phyloP scores from a whole-genome alignment of 2,797 vertebrate genomes.

The Apodemus agrarius region DNA sequence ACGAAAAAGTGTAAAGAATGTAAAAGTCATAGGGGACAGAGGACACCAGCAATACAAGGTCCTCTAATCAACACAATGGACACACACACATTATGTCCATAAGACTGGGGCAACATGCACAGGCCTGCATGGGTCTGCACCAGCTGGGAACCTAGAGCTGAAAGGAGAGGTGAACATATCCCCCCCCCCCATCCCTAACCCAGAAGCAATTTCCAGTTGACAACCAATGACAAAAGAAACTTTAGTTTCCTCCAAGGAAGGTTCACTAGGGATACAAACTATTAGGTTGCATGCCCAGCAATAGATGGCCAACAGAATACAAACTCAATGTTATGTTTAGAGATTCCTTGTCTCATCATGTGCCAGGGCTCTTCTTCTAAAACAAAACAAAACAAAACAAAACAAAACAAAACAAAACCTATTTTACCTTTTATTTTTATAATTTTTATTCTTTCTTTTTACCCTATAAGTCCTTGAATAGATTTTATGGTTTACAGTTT shows the following conservation, averaged over 20 bases:
- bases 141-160: not conserved
- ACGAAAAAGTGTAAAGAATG: not conserved
- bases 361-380: no score
- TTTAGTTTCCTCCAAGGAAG: not conserved
- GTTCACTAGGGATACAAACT: not conserved
- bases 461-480: not conserved
- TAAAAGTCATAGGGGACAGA: not conserved
- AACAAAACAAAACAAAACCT: no score
- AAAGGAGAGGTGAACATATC: not conserved
- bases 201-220: not conserved
- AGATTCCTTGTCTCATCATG: no score
- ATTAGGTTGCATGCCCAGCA: not conserved
- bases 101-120: not conserved
- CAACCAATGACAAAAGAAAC: not conserved
- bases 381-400: no score
- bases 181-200: not conserved
- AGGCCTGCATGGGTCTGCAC: not conserved
- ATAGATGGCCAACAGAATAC: no score
- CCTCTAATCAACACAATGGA: not conserved
- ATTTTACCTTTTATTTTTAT: not conserved
- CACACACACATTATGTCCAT: not conserved
- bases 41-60: not conserved
- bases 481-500: no score
- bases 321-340: no score
- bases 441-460: not conserved